Percentiles rank a stretch among this genome's conserved stretches.
These are phyloP conservation scores for Onychorhynchus coronatus DNA, from an alignment of 2,113 vertebrate species.

Conservation along the genomic window DNA sequence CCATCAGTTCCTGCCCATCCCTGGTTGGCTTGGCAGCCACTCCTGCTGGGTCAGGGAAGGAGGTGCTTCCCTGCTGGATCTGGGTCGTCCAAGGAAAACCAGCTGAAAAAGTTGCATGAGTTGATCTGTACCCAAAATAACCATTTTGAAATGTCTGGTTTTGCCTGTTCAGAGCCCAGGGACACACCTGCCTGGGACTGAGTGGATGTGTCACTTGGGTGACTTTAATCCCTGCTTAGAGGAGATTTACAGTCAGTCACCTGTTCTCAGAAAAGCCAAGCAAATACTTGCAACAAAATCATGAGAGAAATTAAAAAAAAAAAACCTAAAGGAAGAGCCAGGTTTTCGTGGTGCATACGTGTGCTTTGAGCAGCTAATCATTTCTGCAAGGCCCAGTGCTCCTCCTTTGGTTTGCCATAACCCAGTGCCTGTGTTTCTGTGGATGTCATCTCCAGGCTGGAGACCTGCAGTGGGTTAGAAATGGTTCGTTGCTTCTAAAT, in stretches of 20 bases:
- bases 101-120: not conserved
- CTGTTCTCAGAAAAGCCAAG: not conserved
- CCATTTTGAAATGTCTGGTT: not conserved
- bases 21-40: not conserved
- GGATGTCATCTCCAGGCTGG: not conserved
- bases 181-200: not conserved
- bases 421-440: not conserved
- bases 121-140: not conserved
- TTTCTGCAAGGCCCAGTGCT: not conserved
- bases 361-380: not conserved
- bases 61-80: not conserved
- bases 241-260: not conserved
- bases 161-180: not conserved
- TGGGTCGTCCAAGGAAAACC: not conserved
- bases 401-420: not conserved
- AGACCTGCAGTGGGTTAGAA: not conserved
- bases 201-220: no score
- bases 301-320: not conserved
- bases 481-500: not conserved
- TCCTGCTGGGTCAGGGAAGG: not conserved
- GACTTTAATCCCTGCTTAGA: not conserved
- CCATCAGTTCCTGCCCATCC: not conserved
- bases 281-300: not conserved
- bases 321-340: fast-evolving
- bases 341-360: not conserved